Conservation (phyloP, 2,888 invertebrate species). For the Nymphalis c-album region DNA sequence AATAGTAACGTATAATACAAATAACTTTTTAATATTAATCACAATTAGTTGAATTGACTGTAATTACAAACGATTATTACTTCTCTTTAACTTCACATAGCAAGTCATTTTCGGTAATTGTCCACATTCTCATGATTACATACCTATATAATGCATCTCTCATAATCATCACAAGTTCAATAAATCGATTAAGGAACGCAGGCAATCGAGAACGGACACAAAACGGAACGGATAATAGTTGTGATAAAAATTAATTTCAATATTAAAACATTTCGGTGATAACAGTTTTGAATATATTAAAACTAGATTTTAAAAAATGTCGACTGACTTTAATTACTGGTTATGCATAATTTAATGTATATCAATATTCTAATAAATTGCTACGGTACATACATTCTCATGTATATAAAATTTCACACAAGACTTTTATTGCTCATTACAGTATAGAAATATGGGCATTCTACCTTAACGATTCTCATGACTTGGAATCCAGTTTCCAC, state of each 20-base stretch:
- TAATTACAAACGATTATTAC: constrained; percentile 12
- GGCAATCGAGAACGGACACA: neutral
- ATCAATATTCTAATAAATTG: constrained; percentile 2
- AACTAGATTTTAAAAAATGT: neutral
- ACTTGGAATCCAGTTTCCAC: constrained; percentile 48
- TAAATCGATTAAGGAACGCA: neutral
- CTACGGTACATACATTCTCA: constrained; percentile 21
- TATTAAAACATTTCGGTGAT: neutral
- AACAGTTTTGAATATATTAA: neutral
- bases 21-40: too few relatives aligned
- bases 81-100: constrained; percentile 41
- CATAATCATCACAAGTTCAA: neutral
- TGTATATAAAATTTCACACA: constrained; percentile 33
- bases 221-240: too few relatives aligned
- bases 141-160: neutral
- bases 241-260: neutral
- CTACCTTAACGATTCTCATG: constrained; percentile 33
- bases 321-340: neutral
- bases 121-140: constrained; percentile 55
- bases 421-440: constrained; percentile 42
- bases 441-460: constrained; percentile 38
- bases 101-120: constrained; percentile 59
- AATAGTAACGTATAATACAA: too few relatives aligned
- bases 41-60: too few relatives aligned
- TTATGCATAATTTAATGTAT: neutral